Percentiles rank a stretch among this genome's conserved stretches.
Evolutionary conservation across 2,113 vertebrate genomes (phyloP).

Genomic region (Ancistrus triradiatus): DNA sequence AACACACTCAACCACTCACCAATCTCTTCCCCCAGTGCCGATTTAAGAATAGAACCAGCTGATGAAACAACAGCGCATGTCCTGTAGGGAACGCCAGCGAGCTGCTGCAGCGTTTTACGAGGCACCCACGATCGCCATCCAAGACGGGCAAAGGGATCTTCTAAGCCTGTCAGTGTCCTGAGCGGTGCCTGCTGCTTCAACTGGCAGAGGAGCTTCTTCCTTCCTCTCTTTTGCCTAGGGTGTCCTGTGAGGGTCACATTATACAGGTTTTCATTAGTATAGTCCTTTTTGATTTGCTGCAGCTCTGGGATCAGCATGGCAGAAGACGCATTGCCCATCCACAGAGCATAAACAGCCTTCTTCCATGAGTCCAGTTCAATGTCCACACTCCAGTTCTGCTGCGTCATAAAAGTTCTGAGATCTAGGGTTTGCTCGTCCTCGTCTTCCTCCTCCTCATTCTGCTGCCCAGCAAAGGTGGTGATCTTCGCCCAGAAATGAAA

Average conservation of each 20-base stretch:
- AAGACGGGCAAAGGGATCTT: constrained; percentile 74
- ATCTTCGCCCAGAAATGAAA: no score
- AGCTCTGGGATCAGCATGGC: constrained; percentile 73
- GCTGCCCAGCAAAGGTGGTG: neutral
- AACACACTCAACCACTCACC: constrained; percentile 76
- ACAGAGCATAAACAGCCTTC: constrained; percentile 73
- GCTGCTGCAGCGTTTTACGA: constrained; percentile 61
- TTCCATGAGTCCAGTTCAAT: constrained; percentile 59
- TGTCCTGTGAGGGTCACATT: constrained; percentile 71
- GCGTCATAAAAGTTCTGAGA: neutral
- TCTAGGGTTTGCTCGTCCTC: no score
- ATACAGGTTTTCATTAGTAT: constrained; percentile 73
- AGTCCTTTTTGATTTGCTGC: constrained; percentile 72
- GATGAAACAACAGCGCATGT: constrained; percentile 84
- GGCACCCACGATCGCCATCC: constrained; percentile 77
- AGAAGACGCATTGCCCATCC: constrained; percentile 75
- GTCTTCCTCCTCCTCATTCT: neutral
- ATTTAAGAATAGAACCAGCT: constrained; percentile 81
- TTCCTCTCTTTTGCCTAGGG: constrained; percentile 48
- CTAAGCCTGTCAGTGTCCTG: constrained; percentile 76
- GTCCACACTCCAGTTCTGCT: neutral
- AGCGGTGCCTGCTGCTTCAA: constrained; percentile 67
- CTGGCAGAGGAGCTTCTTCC: constrained; percentile 69
- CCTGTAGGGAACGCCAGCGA: constrained; percentile 62
- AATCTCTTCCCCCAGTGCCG: constrained; percentile 79